These are phyloP conservation scores for Alexandromys fortis DNA, from an alignment of 2,113 vertebrate species.

Conservation along the genomic window DNA sequence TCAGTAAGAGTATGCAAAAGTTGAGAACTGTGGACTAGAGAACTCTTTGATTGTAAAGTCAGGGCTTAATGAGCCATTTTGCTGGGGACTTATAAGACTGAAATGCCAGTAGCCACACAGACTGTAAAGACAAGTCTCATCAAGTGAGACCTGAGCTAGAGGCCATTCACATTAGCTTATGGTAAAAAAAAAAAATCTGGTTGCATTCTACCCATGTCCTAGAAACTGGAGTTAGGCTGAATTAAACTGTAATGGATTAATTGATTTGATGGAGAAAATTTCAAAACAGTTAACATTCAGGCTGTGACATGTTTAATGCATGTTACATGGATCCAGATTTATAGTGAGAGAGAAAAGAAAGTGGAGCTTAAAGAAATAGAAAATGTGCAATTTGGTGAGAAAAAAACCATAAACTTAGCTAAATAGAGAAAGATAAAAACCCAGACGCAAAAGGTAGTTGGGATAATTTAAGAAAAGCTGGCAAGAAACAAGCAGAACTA, in stretches of 20 bases:
- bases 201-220: not conserved
- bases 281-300: not conserved
- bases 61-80: not conserved
- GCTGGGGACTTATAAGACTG: too few species aligned
- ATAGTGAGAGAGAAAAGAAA: not conserved
- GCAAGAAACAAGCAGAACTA: too few species aligned
- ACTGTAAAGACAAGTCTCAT: not conserved
- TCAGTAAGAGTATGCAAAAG: not conserved
- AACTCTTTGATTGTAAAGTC: not conserved
- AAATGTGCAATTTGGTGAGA: not conserved
- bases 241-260: not conserved
- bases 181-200: not conserved
- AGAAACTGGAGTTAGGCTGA: not conserved
- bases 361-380: not conserved
- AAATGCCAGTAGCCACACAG: not conserved
- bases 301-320: not conserved
- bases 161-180: not conserved
- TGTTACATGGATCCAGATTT: not conserved
- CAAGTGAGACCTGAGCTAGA: not conserved
- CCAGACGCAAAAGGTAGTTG: too few species aligned
- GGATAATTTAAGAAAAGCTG: too few species aligned
- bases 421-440: too few species aligned
- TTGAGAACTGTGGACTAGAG: not conserved
- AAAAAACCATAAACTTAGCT: not conserved
- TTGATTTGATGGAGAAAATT: not conserved